Percentiles rank a stretch among this genome's conserved stretches.
Conservation (phyloP, 2,797 vertebrate genomes). For the Dendrocincla tyrannina region DNA sequence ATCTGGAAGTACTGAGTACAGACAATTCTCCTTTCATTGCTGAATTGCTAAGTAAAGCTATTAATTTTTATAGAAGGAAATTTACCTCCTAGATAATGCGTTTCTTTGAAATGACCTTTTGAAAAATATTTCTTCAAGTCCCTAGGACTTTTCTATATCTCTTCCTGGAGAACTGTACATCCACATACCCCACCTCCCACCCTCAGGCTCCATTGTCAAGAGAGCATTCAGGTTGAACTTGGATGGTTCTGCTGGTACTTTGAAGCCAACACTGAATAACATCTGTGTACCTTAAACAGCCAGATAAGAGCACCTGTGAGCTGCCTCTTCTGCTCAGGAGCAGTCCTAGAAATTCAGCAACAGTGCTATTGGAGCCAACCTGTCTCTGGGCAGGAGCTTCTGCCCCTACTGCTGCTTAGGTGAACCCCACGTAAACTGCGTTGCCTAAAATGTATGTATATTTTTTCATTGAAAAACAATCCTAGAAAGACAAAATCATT, state of each 20-base stretch:
- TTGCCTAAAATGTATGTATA: neutral
- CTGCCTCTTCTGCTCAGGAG: neutral
- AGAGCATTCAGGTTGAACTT: neutral
- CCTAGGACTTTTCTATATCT: neutral
- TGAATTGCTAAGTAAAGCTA: neutral
- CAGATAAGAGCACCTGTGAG: neutral
- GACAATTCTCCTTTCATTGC: neutral
- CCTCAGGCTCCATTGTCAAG: neutral
- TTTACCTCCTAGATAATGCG: neutral
- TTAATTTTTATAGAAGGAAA: neutral
- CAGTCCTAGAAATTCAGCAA: neutral
- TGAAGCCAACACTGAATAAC: neutral
- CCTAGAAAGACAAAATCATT: neutral
- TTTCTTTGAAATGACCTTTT: neutral
- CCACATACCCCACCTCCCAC: neutral
- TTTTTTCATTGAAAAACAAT: neutral
- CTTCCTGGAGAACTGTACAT: neutral
- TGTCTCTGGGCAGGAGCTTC: neutral
- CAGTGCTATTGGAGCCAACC: neutral
- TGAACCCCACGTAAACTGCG: neutral
- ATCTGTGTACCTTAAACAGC: neutral
- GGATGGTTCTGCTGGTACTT: neutral
- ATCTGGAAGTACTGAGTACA: neutral
- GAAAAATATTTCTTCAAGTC: neutral
- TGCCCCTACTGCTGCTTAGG: neutral